A percentile compares a stretch with the other conserved stretches of the same genome.
These are phyloP conservation scores for Liasis olivaceus DNA, from an alignment of 2,797 vertebrate genomes.

Conservation along the genomic window DNA sequence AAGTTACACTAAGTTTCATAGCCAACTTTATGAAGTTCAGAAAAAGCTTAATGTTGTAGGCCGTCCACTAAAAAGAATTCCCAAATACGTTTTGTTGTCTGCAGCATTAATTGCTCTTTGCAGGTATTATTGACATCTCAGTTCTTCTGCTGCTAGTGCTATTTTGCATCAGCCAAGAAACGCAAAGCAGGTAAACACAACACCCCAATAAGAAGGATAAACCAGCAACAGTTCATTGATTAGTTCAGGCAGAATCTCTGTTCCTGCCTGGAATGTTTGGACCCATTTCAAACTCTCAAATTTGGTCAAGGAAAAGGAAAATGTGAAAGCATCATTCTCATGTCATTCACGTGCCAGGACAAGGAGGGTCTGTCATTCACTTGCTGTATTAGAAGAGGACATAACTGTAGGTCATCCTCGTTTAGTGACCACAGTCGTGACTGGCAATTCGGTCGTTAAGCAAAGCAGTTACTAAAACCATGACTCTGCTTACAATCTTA, in stretches of 20 bases:
- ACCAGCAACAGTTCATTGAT: too few relatives aligned
- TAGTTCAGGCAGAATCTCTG: background rate
- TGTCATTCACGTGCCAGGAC: background rate
- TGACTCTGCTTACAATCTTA: background rate
- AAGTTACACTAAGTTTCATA: background rate
- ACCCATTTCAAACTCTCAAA: too few relatives aligned
- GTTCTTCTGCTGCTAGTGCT: background rate
- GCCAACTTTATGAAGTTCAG: background rate
- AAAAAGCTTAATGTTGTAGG: background rate
- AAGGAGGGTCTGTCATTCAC: too few relatives aligned
- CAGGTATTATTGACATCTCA: background rate
- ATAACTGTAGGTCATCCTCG: too few relatives aligned
- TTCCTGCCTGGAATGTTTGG: too few relatives aligned
- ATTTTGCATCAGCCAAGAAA: too few relatives aligned
- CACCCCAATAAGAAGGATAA: too few relatives aligned
- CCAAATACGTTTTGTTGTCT: background rate
- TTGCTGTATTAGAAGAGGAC: too few relatives aligned
- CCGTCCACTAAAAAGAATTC: background rate
- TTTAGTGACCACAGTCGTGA: too few relatives aligned
- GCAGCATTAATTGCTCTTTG: background rate
- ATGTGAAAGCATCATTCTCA: background rate
- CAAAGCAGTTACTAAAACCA: too few relatives aligned
- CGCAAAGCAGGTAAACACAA: too few relatives aligned
- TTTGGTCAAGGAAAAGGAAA: background rate
- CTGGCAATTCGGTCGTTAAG: too few relatives aligned